Evolutionary conservation across 2,888 invertebrate genomes (phyloP), one percentile per base, ranked within the genome.

Genomic region (Polyploca ridens): DNA sequence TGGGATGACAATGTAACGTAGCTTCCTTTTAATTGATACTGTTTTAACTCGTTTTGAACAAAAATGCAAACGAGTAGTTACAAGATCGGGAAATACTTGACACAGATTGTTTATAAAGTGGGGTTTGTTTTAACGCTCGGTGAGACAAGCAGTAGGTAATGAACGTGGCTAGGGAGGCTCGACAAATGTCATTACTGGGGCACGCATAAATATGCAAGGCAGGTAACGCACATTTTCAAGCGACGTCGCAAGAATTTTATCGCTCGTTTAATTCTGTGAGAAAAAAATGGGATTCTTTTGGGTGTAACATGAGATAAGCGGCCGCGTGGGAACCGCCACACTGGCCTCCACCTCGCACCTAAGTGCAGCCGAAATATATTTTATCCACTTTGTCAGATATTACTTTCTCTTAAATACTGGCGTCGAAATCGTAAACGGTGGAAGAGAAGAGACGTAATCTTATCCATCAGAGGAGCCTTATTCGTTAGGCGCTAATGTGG

Each of bases 151-250:
- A 74, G 85, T 61, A 41, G 61, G 61, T 92, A 92, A 92, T 92
- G 90, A 91, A 88, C 85, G 84, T 77, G 83, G 84, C 83, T 82
- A 79, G 82, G 82, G 78, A 85, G 86, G 85, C 88, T 89, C 90
- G 83, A 87, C 92, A 92, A 93, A 92, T 90, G 91, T 94, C 93
- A 94, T 94, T 93, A 94, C 92, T 84, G 84, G 84, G 88, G 82
- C 88, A 90, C 91, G 88, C 91, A 93, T 94, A 93, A 94, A 92
- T 93, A 94, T 94, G 94, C 94, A 93, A 90, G 94, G 87, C 94
- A 93, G 93, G 94, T 93, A 91, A 93, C 92, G 93, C 90, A 93
- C 93, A 93, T 94, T 94, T 94, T 93, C 93, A 93, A 91, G 93
- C 90, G 92, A 94, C 94, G 92, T 91, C 91, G 90, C 91, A 88